Conservation (phyloP, 2,113 vertebrate species). For the Rhadina sibilatrix region DNA sequence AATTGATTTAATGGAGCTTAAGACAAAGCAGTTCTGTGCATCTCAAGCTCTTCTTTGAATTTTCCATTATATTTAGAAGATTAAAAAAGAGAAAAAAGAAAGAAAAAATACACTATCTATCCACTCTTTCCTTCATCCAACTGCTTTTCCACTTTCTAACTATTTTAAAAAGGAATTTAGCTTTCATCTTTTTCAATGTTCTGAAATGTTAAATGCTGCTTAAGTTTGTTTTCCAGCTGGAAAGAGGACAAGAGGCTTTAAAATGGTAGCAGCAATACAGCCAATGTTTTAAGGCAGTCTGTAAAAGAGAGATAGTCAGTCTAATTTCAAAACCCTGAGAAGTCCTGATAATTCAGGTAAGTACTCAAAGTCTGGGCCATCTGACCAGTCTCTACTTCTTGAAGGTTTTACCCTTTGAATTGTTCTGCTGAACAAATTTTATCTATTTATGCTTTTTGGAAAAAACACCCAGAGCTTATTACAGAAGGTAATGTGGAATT, state of each 20-base stretch:
- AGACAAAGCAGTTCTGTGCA: not conserved
- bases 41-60: not conserved
- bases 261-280: not conserved
- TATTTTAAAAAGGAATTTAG: not conserved
- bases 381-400: not conserved
- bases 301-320: not conserved
- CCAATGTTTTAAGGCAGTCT: not conserved
- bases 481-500: not conserved
- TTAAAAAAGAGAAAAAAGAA: not conserved
- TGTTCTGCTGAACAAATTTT: not conserved
- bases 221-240: not conserved
- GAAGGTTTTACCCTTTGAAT: not conserved
- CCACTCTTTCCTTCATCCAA: not conserved
- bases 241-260: not conserved
- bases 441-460: not conserved
- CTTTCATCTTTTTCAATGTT: not conserved
- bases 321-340: not conserved
- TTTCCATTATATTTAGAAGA: not conserved
- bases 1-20: constrained; percentile 12
- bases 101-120: not conserved
- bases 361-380: not conserved
- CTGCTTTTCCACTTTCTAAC: not conserved
- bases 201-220: not conserved
- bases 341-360: not conserved
- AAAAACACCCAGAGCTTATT: not conserved